Base-by-base conservation (phyloP, 2,797 vertebrate species). In the Xenopus petersii region DNA sequence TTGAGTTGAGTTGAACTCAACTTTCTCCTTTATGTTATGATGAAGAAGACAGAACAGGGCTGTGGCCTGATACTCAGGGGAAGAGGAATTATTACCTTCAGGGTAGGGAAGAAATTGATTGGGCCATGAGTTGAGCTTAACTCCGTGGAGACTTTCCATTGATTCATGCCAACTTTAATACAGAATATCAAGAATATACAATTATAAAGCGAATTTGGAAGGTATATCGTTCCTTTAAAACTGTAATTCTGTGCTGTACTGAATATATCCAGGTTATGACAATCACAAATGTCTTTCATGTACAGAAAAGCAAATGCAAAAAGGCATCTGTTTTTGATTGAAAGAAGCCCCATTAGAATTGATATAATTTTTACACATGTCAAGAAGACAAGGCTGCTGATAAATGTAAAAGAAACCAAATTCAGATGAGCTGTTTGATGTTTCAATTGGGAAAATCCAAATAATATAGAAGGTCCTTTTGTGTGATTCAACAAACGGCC, bases 341-440 rank as follows among this genome's bases (percentile, higher is more conserved):
- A 63, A 64, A 42, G 36, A 21, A 65, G 46, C 36, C 26, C 64
- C 59, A 16, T 54, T 13, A 51, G 60, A 73, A 64, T 33, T 54
- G 33, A 12, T 56, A 49, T 42, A 48, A 42, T 42, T 68, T 73
- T 59, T 70, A 65, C n/a, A 70, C 70, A 64, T 73, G 64, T 73
- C 71, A 78, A 70, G 67, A 69, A 8, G 42, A 69, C 17, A 26
- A 64, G 66, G 69, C 60, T 64, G 42, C 63, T 78, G 76, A 78
- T 70, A 65, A 78, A 78, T 42, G 46, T 10, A 56, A 64, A 70
- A 6, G 59, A 54, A 69, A 16, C 55, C 68, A 64, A 16, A 49
- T 9, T 17, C 30, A 73, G 67, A 64, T 59, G 51, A 12, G 66
- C 54, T 51, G 46, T 70, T 59, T 58, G 61, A 64, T 73, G 49